A percentile compares a stretch with the other conserved stretches of the same genome.
Conservation (phyloP, 2,113 vertebrate genomes). For the Dicentrarchus labrax region DNA sequence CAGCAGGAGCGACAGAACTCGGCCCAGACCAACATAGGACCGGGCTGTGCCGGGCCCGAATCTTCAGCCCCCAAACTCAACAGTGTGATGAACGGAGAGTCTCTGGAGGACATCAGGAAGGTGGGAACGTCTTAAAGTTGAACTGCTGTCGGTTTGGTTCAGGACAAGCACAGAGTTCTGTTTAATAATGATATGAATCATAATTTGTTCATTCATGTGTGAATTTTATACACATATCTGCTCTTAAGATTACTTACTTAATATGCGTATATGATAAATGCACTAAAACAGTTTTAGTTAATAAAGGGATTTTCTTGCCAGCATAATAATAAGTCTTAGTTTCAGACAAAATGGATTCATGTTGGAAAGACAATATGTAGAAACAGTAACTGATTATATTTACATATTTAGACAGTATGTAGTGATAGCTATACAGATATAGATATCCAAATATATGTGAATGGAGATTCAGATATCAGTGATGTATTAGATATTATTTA, state of each 20-base stretch:
- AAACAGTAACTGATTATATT: not conserved
- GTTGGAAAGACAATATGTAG: not conserved
- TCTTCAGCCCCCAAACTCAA: conserved; percentile 88
- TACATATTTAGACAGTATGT: not conserved
- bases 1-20: conserved; percentile 88
- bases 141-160: not conserved
- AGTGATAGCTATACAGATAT: no score
- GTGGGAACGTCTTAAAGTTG: conserved; percentile 67
- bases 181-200: not conserved
- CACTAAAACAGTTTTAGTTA: not conserved
- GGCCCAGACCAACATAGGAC: conserved; percentile 75
- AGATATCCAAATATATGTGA: no score
- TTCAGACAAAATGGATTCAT: not conserved
- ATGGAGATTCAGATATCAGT: not conserved
- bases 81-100: conserved; percentile 96
- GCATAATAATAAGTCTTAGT: no score
- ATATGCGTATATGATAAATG: no score
- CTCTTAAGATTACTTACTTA: not conserved
- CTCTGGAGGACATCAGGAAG: conserved; percentile 98
- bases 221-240: not conserved
- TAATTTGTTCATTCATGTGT: not conserved
- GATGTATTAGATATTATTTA: not conserved
- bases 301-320: not conserved
- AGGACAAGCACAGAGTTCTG: not conserved
- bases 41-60: conserved; percentile 58